Conservation (phyloP, 2,888 invertebrate genomes). For the Synanthedon andrenaeformis region DNA sequence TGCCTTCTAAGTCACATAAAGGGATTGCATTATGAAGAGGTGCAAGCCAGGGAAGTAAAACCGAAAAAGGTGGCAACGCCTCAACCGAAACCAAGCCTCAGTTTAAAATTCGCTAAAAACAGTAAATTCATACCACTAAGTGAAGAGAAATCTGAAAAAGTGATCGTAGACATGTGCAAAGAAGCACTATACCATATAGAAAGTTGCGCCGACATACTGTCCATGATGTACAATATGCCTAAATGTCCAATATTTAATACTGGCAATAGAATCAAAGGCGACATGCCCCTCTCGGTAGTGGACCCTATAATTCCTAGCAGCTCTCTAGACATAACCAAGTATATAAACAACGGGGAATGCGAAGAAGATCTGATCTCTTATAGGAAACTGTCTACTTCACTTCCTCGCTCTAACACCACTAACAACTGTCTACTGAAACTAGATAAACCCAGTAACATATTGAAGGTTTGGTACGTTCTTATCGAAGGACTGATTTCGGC, state of each 20-base stretch:
- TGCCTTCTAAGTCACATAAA: slow-evolving; percentile 84
- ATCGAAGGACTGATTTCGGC: slow-evolving; percentile 88
- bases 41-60: slow-evolving; percentile 55
- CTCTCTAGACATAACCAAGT: slow-evolving; percentile 76
- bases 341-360: slow-evolving; percentile 75
- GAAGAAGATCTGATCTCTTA: slow-evolving; percentile 77
- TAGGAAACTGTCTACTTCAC: slow-evolving; percentile 68
- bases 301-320: slow-evolving; percentile 86
- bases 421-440: slow-evolving; percentile 73
- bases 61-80: slow-evolving; percentile 38
- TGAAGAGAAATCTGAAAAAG: slow-evolving; percentile 59
- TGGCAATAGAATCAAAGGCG: slow-evolving; percentile 84
- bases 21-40: slow-evolving; percentile 74
- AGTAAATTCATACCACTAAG: slow-evolving; percentile 59
- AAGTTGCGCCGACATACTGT: slow-evolving; percentile 87
- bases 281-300: slow-evolving; percentile 82
- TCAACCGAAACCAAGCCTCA: slow-evolving; percentile 48
- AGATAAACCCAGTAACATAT: slow-evolving; percentile 84
- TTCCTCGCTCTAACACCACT: slow-evolving; percentile 57
- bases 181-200: slow-evolving; percentile 88
- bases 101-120: slow-evolving; percentile 56
- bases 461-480: slow-evolving; percentile 91
- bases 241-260: slow-evolving; percentile 94
- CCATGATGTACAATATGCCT: slow-evolving; percentile 95
- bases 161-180: slow-evolving; percentile 73